A percentile compares a stretch with the other conserved stretches of the same genome.
Conservation (phyloP, 2,113 vertebrate genomes). For the Entosphenus tridentatus region DNA sequence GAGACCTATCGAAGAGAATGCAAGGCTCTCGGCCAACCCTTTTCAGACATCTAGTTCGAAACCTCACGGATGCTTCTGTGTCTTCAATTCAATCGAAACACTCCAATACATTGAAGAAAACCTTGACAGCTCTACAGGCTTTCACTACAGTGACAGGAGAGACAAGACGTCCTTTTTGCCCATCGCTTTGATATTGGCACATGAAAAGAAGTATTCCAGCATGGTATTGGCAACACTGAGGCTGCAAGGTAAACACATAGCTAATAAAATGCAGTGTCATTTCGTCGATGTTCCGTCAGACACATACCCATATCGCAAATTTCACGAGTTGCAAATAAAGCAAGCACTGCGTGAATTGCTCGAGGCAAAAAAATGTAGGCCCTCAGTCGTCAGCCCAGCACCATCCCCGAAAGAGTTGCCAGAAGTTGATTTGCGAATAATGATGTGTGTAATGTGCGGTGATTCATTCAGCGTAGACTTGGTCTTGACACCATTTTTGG, state of each 20-base stretch:
- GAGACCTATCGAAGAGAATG: constrained; percentile 66
- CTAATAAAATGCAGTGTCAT: constrained; percentile 91
- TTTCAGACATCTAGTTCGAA: constrained; percentile 69
- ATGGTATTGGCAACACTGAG: constrained; percentile 87
- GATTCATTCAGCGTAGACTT: constrained; percentile 94
- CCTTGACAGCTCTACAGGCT: constrained; percentile 68
- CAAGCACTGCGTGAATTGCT: constrained; percentile 71
- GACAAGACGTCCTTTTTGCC: constrained; percentile 61
- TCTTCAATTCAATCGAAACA: constrained; percentile 89
- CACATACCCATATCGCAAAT: constrained; percentile 62
- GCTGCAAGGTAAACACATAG: constrained; percentile 86
- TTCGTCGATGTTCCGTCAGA: constrained; percentile 76
- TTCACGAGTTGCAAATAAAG: constrained; percentile 85
- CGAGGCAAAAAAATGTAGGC: constrained; percentile 74
- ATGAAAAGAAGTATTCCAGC: constrained; percentile 64
- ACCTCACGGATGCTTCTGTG: constrained; percentile 88
- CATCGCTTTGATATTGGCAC: constrained; percentile 78
- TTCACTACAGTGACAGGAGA: constrained; percentile 58
- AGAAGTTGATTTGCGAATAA: constrained; percentile 77
- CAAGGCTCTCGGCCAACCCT: constrained; percentile 60
- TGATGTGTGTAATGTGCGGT: constrained; percentile 98
- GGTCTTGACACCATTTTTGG: constrained; percentile 88
- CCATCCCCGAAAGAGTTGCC: constrained; percentile 81
- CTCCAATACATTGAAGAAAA: constrained; percentile 80
- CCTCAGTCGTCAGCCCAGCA: constrained; percentile 56